Base-by-base conservation (phyloP, 2,113 vertebrate genomes). In the Ancistrus triradiatus region DNA sequence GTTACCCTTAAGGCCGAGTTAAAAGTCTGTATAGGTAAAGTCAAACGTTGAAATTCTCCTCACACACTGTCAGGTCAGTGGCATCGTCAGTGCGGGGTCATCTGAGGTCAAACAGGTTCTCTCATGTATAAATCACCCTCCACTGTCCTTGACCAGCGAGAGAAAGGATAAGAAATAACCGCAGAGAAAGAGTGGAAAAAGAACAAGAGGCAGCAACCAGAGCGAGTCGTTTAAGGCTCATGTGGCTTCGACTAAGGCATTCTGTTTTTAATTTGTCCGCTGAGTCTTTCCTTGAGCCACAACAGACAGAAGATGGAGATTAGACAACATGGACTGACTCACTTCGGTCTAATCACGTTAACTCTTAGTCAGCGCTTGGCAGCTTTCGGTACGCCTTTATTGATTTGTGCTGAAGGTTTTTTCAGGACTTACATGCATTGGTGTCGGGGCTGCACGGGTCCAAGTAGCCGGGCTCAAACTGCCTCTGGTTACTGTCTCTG, bases 311-410 rank as follows among this genome's bases (percentile, higher is more conserved):
- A 13, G 61, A 9, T 52, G 13, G 6, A 24, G 43, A 6, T 5
- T 22, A 17, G 11, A 33, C 46, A 9, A 35, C 61, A 59, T 56
- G 47, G 21, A 40, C 44, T 22, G 22, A 6, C 40, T 59, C 63
- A 66, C 44, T 50, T 70, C 58, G 19, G 58, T 53, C 63, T 74
- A 74, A 74, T 74, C 68, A 71, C 59, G 57, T 70, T 68, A 74
- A 48, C 27, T 63, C 66, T 62, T 63, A 59, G 59, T 70, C 68
- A 67, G 63, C 58, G 52, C 60, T 38, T 70, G 68, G 73, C 63
- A 68, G 63, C 63, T 63, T 74, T 63, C 59, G 68, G 63, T 59
- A 60, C 70, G 59, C 68, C 47, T 49, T 66, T 70, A n/a, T n/a
- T n/a, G n/a, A n/a, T n/a, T n/a, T n/a, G n/a, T n/a, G n/a, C n/a